phyloP scores from a whole-genome alignment of 2,888 invertebrate genomes.

The Parapristionchus giblindavisi region DNA sequence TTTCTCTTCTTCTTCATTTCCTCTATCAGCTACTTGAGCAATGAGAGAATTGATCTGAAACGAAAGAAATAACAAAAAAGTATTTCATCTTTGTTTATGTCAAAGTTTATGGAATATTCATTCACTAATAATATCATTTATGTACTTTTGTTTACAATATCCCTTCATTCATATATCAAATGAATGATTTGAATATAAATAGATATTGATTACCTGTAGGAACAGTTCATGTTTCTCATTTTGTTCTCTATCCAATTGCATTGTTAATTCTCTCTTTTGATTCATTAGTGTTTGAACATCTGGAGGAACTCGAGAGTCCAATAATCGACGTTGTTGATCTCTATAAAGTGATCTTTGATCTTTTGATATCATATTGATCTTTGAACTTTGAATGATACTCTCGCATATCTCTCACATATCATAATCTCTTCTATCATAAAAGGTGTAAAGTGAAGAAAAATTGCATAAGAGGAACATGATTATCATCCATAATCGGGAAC shows the following conservation, averaged over 20 bases:
- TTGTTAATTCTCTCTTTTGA: constrained; percentile 52
- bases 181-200: no score
- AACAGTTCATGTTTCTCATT: constrained; percentile 67
- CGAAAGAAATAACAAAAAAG: background rate
- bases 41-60: constrained; percentile 64
- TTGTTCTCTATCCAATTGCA: constrained; percentile 61
- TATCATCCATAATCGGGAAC: background rate
- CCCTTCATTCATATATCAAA: no score
- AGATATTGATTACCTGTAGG: no score
- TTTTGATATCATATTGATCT: background rate
- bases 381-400: background rate
- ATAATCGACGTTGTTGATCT: constrained; percentile 26
- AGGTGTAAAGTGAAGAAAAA: background rate
- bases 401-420: no score
- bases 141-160: no score
- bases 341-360: background rate
- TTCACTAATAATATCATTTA: no score
- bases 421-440: no score
- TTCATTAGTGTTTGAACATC: constrained; percentile 61
- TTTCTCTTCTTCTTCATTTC: constrained; percentile 45
- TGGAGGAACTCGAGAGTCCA: constrained; percentile 58
- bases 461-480: constrained; percentile 21
- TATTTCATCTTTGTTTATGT: background rate
- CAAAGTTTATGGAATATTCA: background rate
- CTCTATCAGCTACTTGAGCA: constrained; percentile 60